Conservation (phyloP, 2,113 vertebrate species). For the Stegastes partitus region DNA sequence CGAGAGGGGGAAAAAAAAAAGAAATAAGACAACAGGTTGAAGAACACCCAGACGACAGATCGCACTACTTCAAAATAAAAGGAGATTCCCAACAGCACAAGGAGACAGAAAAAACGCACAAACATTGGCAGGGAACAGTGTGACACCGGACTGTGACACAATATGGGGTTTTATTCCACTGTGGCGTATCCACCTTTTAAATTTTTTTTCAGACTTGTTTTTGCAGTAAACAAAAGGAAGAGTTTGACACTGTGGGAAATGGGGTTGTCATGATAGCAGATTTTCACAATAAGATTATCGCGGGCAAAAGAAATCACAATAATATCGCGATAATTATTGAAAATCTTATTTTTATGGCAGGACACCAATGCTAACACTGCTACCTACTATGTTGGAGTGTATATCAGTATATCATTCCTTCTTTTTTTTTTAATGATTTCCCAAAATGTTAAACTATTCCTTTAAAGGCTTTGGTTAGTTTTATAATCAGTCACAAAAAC, state of each 20-base stretch:
- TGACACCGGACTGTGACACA: constrained; percentile 18
- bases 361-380: too few relatives aligned
- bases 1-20: not conserved
- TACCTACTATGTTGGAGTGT: too few relatives aligned
- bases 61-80: not conserved
- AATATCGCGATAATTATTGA: too few relatives aligned
- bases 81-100: constrained; percentile 52
- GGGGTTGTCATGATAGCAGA: too few relatives aligned
- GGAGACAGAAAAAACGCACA: constrained; percentile 42
- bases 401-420: too few relatives aligned
- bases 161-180: constrained; percentile 3
- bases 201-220: too few relatives aligned
- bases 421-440: too few relatives aligned
- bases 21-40: constrained; percentile 43
- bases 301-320: too few relatives aligned
- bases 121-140: constrained; percentile 15
- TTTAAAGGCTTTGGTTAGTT: constrained; percentile 19
- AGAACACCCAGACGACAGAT: constrained; percentile 34
- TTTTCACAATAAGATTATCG: too few relatives aligned
- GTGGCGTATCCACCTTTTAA: not conserved
- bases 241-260: constrained; percentile 5
- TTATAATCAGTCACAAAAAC: not conserved
- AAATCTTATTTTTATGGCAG: too few relatives aligned
- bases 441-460: not conserved
- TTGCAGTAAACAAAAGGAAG: constrained; percentile 3